These are phyloP conservation scores for Oceanites oceanicus DNA, from an alignment of 2,113 vertebrate genomes.

Conservation along the genomic window DNA sequence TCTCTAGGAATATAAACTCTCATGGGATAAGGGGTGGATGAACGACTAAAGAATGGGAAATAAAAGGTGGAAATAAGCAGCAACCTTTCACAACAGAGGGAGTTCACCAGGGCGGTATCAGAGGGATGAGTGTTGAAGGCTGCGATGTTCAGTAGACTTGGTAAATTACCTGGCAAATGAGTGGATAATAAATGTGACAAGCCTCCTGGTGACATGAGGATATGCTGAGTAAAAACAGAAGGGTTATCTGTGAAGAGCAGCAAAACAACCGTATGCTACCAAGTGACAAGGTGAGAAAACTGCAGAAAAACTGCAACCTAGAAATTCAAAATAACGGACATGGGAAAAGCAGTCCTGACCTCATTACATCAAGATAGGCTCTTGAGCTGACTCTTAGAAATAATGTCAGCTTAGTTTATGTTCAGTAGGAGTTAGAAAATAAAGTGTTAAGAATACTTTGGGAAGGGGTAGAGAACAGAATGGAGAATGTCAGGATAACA, in stretches of 20 bases:
- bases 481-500: background rate
- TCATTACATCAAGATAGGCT: background rate
- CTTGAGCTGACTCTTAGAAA: background rate
- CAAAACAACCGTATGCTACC: background rate
- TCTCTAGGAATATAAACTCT: background rate
- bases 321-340: background rate
- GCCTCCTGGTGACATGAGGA: background rate
- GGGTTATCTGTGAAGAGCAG: background rate
- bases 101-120: background rate
- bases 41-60: background rate
- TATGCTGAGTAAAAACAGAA: background rate
- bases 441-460: background rate
- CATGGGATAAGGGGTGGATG: background rate
- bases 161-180: background rate
- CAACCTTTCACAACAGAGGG: background rate
- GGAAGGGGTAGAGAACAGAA: background rate
- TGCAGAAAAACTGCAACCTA: background rate
- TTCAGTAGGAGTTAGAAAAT: background rate
- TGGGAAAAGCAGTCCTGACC: background rate
- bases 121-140: background rate
- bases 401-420: background rate
- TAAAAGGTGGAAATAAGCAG: background rate
- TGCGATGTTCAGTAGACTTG: background rate
- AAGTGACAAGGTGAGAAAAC: constrained; percentile 19
- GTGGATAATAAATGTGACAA: background rate